A percentile compares a stretch with the other conserved stretches of the same genome.
Evolutionary conservation across 1,140 invertebrate genomes (phyloP).

Genomic region (Tachypleus tridentatus): DNA sequence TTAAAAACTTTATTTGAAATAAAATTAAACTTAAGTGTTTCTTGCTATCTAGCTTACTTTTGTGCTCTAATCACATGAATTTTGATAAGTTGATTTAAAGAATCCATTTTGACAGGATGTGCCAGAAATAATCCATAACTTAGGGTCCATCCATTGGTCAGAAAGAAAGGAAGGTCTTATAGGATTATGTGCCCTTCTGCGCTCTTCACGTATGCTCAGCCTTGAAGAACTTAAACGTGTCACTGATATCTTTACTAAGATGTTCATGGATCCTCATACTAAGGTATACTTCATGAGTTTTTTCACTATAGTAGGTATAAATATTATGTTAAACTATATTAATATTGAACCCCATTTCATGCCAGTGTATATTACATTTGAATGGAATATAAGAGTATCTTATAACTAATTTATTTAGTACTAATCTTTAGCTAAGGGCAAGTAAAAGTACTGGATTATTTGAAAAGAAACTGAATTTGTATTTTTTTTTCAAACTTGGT

Average conservation of each 20-base stretch:
- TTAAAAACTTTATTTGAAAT: too few relatives aligned
- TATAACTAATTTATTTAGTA: too few relatives aligned
- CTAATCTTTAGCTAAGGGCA: too few relatives aligned
- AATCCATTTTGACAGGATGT: constrained; percentile 50
- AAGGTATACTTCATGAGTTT: constrained; percentile 45
- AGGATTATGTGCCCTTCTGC: constrained; percentile 60
- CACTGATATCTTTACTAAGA: constrained; percentile 83
- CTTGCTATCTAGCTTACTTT: too few relatives aligned
- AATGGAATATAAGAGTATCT: too few relatives aligned
- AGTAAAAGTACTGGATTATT: too few relatives aligned
- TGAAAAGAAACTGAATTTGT: too few relatives aligned
- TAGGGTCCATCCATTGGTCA: constrained; percentile 76
- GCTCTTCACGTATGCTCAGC: constrained; percentile 51
- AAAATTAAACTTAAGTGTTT: too few relatives aligned
- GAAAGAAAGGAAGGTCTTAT: constrained; percentile 85
- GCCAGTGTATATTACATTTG: too few relatives aligned
- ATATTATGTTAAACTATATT: not conserved
- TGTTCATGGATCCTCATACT: constrained; percentile 95
- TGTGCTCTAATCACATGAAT: too few relatives aligned
- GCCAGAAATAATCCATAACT: constrained; percentile 71
- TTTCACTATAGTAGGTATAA: not conserved
- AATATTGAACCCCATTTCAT: not conserved
- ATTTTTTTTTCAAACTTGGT: too few relatives aligned
- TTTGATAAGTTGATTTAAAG: too few relatives aligned
- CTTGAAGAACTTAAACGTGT: constrained; percentile 59